Percentiles rank a stretch among this genome's conserved stretches.
Conservation (phyloP, 2,888 invertebrate genomes). For the Actias luna region DNA sequence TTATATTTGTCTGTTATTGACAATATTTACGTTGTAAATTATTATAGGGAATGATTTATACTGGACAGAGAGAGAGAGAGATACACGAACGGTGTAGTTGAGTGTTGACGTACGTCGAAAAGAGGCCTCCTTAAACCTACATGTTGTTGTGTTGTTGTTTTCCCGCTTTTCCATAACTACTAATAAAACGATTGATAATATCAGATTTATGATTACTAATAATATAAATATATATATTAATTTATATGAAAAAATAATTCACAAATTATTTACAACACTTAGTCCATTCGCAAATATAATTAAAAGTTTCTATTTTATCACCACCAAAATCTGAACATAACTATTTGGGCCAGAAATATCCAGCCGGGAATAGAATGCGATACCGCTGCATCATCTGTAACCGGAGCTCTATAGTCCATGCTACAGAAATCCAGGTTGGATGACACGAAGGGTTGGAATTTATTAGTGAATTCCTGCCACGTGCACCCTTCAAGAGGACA, state of each 20-base stretch:
- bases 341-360: conserved; percentile 19
- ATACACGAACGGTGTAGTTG: too few relatives aligned
- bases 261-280: not conserved
- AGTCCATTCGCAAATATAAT: not conserved
- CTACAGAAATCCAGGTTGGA: conserved; percentile 57
- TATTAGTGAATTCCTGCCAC: conserved; percentile 57
- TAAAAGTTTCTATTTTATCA: not conserved
- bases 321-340: conserved; percentile 10
- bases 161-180: too few relatives aligned
- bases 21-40: too few relatives aligned
- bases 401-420: conserved; percentile 29
- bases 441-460: conserved; percentile 45
- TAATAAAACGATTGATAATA: too few relatives aligned
- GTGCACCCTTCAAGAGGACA: conserved; percentile 62
- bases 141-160: too few relatives aligned
- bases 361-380: conserved; percentile 17
- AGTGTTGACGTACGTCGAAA: too few relatives aligned
- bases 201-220: too few relatives aligned
- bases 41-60: too few relatives aligned
- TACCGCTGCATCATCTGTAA: conserved; percentile 14
- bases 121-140: too few relatives aligned
- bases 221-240: not conserved
- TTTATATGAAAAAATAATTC: not conserved
- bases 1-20: too few relatives aligned
- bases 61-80: too few relatives aligned